Percentiles rank a stretch among this genome's conserved stretches.
These are phyloP conservation scores for Notechis scutatus DNA, from an alignment of 2,113 vertebrate genomes.

Conservation along the genomic window DNA sequence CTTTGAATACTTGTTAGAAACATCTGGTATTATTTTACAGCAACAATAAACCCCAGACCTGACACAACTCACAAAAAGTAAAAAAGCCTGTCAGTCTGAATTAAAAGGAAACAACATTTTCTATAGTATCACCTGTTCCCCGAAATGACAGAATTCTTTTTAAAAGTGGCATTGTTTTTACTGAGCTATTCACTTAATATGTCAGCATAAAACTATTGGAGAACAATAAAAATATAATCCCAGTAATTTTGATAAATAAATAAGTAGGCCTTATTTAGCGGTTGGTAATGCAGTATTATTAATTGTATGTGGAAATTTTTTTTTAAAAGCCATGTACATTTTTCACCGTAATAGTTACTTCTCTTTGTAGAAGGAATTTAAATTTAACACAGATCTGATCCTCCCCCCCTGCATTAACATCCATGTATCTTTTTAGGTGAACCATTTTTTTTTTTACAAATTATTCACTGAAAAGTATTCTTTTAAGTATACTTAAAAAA, in stretches of 20 bases:
- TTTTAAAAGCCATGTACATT: constrained; percentile 26
- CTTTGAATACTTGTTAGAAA: constrained; percentile 37
- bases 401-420: neutral
- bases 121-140: constrained; percentile 32
- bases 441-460: constrained; percentile 17
- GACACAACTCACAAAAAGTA: constrained; percentile 42
- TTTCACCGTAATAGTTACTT: neutral
- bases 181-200: constrained; percentile 40
- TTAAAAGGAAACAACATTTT: constrained; percentile 37
- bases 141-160: constrained; percentile 38
- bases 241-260: constrained; percentile 41
- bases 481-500: constrained; percentile 37
- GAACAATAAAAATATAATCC: constrained; percentile 35
- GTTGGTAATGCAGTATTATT: constrained; percentile 25
- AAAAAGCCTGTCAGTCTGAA: constrained; percentile 49
- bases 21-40: constrained; percentile 42
- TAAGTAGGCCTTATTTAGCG: constrained; percentile 26
- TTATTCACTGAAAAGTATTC: constrained; percentile 50
- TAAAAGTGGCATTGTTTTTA: constrained; percentile 25
- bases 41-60: constrained; percentile 42
- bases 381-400: neutral
- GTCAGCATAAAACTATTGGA: constrained; percentile 38
- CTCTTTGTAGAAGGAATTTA: constrained; percentile 11
- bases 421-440: constrained; percentile 1
- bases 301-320: constrained; percentile 24